Conservation (phyloP, 2,888 invertebrate species). For the Eristalinus aeneus region DNA sequence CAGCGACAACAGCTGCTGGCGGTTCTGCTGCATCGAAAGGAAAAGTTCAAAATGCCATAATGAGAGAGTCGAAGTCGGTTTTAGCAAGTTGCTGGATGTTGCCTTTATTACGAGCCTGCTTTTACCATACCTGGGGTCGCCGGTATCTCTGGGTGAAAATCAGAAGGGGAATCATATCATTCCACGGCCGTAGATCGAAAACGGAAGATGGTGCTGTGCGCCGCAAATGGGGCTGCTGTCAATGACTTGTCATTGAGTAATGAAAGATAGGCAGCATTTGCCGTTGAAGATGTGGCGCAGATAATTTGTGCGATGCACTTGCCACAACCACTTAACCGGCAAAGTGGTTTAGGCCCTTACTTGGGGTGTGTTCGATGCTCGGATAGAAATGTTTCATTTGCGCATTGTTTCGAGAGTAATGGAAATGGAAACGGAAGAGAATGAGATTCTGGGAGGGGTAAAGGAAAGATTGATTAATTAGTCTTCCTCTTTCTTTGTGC, state of each 20-base stretch:
- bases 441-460: not conserved
- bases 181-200: not conserved
- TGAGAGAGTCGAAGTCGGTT: slow-evolving; percentile 26
- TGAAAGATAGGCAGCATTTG: slow-evolving; percentile 53
- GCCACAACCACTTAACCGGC: slow-evolving; percentile 54
- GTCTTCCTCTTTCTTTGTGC: not conserved
- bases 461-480: not conserved
- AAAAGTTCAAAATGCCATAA: slow-evolving; percentile 65
- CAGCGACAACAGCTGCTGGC: slow-evolving; percentile 12
- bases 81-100: slow-evolving; percentile 23
- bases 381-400: slow-evolving; percentile 13
- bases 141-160: slow-evolving; percentile 31
- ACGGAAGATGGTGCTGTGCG: not conserved
- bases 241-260: slow-evolving; percentile 70
- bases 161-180: slow-evolving; percentile 29
- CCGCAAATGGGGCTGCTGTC: slow-evolving; percentile 58
- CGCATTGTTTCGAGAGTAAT: not conserved
- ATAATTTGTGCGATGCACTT: slow-evolving; percentile 38
- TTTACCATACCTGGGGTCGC: slow-evolving; percentile 37
- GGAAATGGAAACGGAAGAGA: not conserved
- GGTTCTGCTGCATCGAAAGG: slow-evolving; percentile 53
- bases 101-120: slow-evolving; percentile 61
- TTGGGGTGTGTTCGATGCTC: slow-evolving; percentile 1
- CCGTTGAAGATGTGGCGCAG: slow-evolving; percentile 41
- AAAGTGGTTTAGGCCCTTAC: slow-evolving; percentile 53